Base-by-base conservation (phyloP, 2,113 vertebrate species). In the Poecile atricapillus region DNA sequence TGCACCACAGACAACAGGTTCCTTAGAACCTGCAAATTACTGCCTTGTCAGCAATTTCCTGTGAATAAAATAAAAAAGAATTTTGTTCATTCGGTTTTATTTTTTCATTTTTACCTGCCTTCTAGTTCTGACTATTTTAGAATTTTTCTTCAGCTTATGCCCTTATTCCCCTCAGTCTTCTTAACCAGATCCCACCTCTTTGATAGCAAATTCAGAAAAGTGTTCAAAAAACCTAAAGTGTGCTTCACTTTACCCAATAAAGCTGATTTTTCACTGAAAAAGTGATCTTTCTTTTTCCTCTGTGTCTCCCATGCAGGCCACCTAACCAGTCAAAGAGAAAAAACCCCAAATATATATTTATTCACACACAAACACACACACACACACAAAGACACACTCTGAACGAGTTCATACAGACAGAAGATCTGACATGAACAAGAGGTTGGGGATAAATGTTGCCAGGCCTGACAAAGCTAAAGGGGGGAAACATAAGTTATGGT, bases 201-300 rank as follows among this genome's bases (percentile, higher is more conserved):
- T 73, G 47, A n/a, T 20, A 75, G 20, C 11, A 17, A 87, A 35
- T 28, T 31, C 25, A 59, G 39, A 79, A 83, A 53, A 13, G 30
- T 14, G 19, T 39, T 39, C 39, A 39, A 12, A 39, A 39, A 64
- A 5, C 20, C 3, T 13, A 35, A 41, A 1, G 1, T 13, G 1
- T 44, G 31, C 37, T 82, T 94, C 47, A 46, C 5, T 81, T n/a
- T 43, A 15, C 22, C 22, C 43, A 53, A 21, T 69, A 78, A 23
- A 75, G 9, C 7, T 53, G 16, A 21, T 69, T 9, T 59, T 69
- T 53, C 75, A n/a, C n/a, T n/a, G n/a, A n/a, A n/a, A n/a, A n/a
- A n/a, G n/a, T n/a, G n/a, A 21, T 69, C 10, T 59, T 69, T 53
- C 75, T 46, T 58, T 37, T 21, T 5, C 3, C 17, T 50, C 22